Evolutionary conservation across 2,113 vertebrate genomes (phyloP), one percentile per base, ranked within the genome.

Genomic region (Chlamydotis undulata): DNA sequence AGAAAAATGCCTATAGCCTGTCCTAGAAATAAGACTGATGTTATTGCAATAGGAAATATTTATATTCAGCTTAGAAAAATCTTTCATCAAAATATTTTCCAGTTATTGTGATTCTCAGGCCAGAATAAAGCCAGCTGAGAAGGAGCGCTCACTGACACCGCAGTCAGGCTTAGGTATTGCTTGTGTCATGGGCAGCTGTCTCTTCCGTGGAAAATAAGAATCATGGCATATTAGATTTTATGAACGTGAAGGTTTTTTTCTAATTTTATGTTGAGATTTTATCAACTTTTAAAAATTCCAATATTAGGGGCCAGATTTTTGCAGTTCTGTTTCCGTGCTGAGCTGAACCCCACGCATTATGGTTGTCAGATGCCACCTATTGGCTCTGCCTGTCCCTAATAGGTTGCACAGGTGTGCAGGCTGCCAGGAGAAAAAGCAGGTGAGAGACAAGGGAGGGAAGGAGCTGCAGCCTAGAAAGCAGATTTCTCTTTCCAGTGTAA

Each of bases 281-380:
- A 57, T 23, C 6, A 53, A 14, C 19, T 1, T 5, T 49, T 33
- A 10, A 12, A 33, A 33, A 57, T 57, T 57, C 29, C 31, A 63
- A 23, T 31, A 7, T 15, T 16, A 57, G 37, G n/a, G 8, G 10
- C 17, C 31, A 83, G 37, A 9, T 57, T 31, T 19, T 60, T 19
- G 10, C 59, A 22, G 14, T 24, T 70, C 19, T 61, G 14, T 79
- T 85, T 39, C 43, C 57, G 11, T 4, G 4, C 15, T 49, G 64
- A 68, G 45, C 39, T 19, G 53, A 68, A 37, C 8, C 37, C 49
- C 10, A 2, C 5, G 23, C 22, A 8, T 3, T 41, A 19, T 4
- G 19, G 83, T 17, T 83, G 52, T 71, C 83, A 95, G 64, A 8
- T 92, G 77, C 87, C 76, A 75, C 56, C 80, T 94, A n/a, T 94